Evolutionary conservation across 2,888 invertebrate species (phyloP), one percentile per base, ranked within the genome.

Genomic region (Sarcophaga subvicina): DNA sequence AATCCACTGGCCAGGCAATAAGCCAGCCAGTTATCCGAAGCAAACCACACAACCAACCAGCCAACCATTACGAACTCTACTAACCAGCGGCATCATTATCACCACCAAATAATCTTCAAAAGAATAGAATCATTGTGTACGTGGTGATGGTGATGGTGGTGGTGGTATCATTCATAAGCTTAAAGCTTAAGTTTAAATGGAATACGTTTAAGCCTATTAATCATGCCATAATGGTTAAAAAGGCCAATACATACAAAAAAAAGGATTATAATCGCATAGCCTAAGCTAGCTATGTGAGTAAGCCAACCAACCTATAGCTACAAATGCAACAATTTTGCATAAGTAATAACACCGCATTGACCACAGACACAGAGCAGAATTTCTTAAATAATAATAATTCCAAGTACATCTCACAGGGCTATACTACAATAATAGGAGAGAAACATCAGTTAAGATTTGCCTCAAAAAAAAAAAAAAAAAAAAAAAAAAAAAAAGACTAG

Each of bases 151-250:
- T 54, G 54, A 17, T 54, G 54, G 3, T 54, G 60, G 27, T 17
- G 17, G 25, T 62, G 25, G 47, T 27, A 69, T 69, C 45, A n/a
- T 54, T 54, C 54, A 17, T 69, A 47, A 73, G 37, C 77, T 69
- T 67, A 49, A 73, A 77, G 73, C 73, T 64, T 54, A 83, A 70
- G 20, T 73, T 69, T 80, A 77, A 76, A 62, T 70, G 47, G 37
- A 86, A 80, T 54, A 73, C 78, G 80, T 63, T 73, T 78, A 81
- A 80, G 59, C 63, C 83, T 79, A 86, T 83, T 83, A 86, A 86
- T 86, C 86, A 86, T 81, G 83, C 80, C 83, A 78, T 73, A 83
- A 83, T 86, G 78, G 80, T 67, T 83, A 77, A 82, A 49, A 72
- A 83, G 72, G 66, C 83, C 62, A 78, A 83, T 78, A 76, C 54